Base-by-base conservation (phyloP, 2,113 vertebrate genomes). In the Leptodactylus fuscus region DNA sequence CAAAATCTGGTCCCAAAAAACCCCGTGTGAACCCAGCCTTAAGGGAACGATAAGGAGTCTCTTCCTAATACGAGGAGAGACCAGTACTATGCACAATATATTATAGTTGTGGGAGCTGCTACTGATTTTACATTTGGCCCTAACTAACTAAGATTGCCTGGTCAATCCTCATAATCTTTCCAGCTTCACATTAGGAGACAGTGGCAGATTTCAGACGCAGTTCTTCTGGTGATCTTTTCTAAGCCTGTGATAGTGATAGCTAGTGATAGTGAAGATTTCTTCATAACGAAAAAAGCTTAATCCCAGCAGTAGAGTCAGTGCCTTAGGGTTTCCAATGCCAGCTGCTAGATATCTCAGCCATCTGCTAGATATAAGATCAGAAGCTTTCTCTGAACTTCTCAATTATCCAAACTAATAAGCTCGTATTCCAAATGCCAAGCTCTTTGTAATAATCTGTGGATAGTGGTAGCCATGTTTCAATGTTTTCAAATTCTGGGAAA, bases 251-350 rank as follows among this genome's bases (percentile, higher is more conserved):
- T n/a, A n/a, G n/a, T n/a, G n/a, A n/a, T n/a, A 24, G 48, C 24
- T 32, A 73, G 29, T 58, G 34, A 60, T 32, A 74, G 48, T 58
- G 24, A 74, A 74, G 49, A 41, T 73, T 22, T 82, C 46, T 70
- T 74, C 32, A 82, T 83, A 81, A 73, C 15, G 60, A 55, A 16
- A 65, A 73, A 80, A 29, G 8, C 24, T 69, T 58, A 82, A 29
- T 11, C 58, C 67, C 15, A 44, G 53, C 70, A 86, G 38, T 27
- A 86, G 32, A 62, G 69, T 44, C 24, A 73, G 24, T 74, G 65
- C 77, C 53, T 81, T 75, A 81, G 78, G 38, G 77, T 81, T 81
- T 82, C 32, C 48, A 81, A 38, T 81, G 55, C 67, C 85, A 87
- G 32, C 29, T 58, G 34, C n/a, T 27, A n/a, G 88, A 34, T 11